These are phyloP conservation scores for Tangara arthus DNA, from an alignment of 2,797 vertebrate species.

Conservation along the genomic window DNA sequence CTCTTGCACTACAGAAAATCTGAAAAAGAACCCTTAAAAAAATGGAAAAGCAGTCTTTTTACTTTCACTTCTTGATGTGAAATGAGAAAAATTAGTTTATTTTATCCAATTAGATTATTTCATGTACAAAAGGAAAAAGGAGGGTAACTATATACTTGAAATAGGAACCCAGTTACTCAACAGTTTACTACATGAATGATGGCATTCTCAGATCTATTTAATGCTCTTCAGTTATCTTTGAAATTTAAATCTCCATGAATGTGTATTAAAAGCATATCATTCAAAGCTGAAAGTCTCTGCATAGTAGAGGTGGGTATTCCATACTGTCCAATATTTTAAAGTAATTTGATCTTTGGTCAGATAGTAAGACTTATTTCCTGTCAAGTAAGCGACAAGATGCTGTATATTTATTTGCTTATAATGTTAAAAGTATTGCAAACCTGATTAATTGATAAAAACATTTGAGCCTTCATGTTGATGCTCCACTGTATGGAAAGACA, in stretches of 20 bases:
- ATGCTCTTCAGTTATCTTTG: neutral
- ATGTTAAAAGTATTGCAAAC: neutral
- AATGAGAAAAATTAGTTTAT: neutral
- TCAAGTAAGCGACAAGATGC: neutral
- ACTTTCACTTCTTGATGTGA: neutral
- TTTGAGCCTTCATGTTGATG: neutral
- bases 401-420: neutral
- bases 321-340: neutral
- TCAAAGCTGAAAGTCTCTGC: neutral
- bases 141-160: neutral
- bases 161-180: neutral
- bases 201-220: neutral
- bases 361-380: neutral
- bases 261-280: neutral
- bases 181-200: neutral
- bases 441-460: constrained; percentile 9
- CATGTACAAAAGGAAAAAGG: neutral
- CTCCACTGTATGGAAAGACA: neutral
- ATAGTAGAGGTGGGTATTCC: neutral
- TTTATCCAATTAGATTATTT: neutral
- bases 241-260: neutral
- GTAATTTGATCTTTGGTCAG: constrained; percentile 10
- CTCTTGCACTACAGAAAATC: neutral
- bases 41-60: neutral
- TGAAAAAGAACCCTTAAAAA: neutral